A percentile compares a stretch with the other conserved stretches of the same genome.
These are phyloP conservation scores for Eucriotettix oculatus DNA, from an alignment of 2,888 invertebrate genomes.

Conservation along the genomic window DNA sequence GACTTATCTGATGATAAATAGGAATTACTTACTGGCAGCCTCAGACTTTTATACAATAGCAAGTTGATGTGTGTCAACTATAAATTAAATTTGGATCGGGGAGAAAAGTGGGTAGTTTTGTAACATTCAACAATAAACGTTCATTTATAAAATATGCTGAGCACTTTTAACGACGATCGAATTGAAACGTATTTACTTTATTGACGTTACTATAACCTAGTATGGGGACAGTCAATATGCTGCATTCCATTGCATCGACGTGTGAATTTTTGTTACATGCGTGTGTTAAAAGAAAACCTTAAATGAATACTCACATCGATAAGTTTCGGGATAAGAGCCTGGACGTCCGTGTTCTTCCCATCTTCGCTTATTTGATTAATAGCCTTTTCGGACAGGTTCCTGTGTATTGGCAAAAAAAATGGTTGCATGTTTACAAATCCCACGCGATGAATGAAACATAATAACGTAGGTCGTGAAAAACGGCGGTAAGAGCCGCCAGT, in stretches of 20 bases:
- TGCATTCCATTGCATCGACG: not conserved
- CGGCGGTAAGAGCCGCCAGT: not conserved
- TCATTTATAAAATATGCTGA: too few relatives aligned
- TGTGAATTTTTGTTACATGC: not conserved
- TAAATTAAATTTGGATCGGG: too few relatives aligned
- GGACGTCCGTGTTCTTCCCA: slow-evolving; percentile 42
- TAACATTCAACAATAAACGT: too few relatives aligned
- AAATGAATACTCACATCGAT: slow-evolving; percentile 43
- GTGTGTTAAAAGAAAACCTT: not conserved
- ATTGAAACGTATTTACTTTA: too few relatives aligned
- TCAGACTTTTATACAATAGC: too few relatives aligned
- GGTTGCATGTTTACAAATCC: not conserved
- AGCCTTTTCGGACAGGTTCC: slow-evolving; percentile 59
- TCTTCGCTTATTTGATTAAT: slow-evolving; percentile 46
- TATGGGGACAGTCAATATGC: not conserved
- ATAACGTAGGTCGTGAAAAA: not conserved
- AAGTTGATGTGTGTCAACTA: too few relatives aligned
- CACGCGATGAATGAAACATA: not conserved
- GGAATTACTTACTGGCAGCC: too few relatives aligned
- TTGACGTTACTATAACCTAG: too few relatives aligned
- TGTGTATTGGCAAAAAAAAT: slow-evolving; percentile 26
- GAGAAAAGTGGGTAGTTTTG: too few relatives aligned
- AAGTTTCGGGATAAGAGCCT: slow-evolving; percentile 44
- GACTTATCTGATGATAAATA: too few relatives aligned
- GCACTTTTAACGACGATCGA: too few relatives aligned